These are phyloP conservation scores for Pseudococcus jackbeardsleyi DNA, from an alignment of 2,888 invertebrate species.

Conservation along the genomic window DNA sequence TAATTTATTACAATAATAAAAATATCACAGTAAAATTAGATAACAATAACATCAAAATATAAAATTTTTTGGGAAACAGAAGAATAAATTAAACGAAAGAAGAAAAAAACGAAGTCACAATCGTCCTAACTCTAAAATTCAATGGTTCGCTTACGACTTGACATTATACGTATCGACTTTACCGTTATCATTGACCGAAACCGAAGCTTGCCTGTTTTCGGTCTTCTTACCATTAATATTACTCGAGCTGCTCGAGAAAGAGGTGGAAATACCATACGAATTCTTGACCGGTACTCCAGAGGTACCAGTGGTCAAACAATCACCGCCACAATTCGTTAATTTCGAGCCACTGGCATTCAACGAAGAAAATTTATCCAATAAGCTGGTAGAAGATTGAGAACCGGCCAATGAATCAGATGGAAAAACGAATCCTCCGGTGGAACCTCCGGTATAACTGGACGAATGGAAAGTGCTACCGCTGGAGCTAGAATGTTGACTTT, in stretches of 20 bases:
- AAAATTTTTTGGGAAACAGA: slow-evolving; percentile 1
- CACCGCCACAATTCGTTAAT: background rate
- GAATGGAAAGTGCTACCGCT: slow-evolving; percentile 39
- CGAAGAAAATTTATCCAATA: background rate
- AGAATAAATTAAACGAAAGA: slow-evolving; percentile 10
- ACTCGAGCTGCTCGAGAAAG: slow-evolving; percentile 75
- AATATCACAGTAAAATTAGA: slow-evolving; percentile 47
- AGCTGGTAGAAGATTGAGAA: background rate
- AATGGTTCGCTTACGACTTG: slow-evolving; percentile 19
- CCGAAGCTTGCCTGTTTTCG: slow-evolving; percentile 75
- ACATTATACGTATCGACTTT: slow-evolving; percentile 75
- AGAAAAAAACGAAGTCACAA: background rate
- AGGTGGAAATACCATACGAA: slow-evolving; percentile 75
- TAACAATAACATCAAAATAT: slow-evolving; percentile 42
- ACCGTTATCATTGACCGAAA: slow-evolving; percentile 82
- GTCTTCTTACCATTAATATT: slow-evolving; percentile 76
- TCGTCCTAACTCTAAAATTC: background rate
- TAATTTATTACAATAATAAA: slow-evolving; percentile 28
- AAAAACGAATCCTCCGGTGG: background rate
- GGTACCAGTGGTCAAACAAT: background rate
- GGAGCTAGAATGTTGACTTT: slow-evolving; percentile 33
- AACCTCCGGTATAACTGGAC: background rate
- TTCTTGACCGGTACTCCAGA: slow-evolving; percentile 21
- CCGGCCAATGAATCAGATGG: background rate
- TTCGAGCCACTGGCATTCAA: background rate